Conservation (phyloP, 2,888 invertebrate genomes). For the Pedicia rivosa region DNA sequence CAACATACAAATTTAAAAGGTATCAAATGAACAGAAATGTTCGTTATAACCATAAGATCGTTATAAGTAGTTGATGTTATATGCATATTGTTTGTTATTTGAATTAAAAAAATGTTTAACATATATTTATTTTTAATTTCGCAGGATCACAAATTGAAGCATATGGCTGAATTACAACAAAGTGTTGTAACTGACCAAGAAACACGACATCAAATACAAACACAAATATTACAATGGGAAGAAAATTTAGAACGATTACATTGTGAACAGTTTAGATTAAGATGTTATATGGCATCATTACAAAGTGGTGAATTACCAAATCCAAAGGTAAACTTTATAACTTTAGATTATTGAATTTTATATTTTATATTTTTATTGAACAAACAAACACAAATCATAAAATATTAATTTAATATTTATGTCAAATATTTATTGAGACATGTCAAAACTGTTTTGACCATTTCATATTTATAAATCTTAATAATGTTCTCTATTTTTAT, state of each 20-base stretch:
- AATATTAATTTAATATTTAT: too few species aligned
- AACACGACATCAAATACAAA: slow-evolving; percentile 78
- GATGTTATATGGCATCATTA: slow-evolving; percentile 94
- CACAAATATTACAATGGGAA: slow-evolving; percentile 92
- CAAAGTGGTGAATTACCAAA: slow-evolving; percentile 93
- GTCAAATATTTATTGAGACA: background rate
- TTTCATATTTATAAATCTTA: too few species aligned
- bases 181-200: slow-evolving; percentile 90
- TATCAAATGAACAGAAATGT: too few species aligned
- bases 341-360: background rate
- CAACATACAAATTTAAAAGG: too few species aligned
- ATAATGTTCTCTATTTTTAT: too few species aligned
- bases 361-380: slow-evolving; percentile 47
- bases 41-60: too few species aligned
- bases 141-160: slow-evolving; percentile 94
- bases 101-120: too few species aligned
- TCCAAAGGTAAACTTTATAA: slow-evolving; percentile 61
- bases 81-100: too few species aligned
- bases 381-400: slow-evolving; percentile 82
- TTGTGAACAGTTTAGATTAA: slow-evolving; percentile 89
- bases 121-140: slow-evolving; percentile 18
- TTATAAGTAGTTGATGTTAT: too few species aligned
- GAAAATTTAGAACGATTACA: slow-evolving; percentile 91
- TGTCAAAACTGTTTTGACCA: background rate
- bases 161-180: slow-evolving; percentile 97